phyloP scores from a whole-genome alignment of 2,113 vertebrate species.

The Zosterops lateralis region DNA sequence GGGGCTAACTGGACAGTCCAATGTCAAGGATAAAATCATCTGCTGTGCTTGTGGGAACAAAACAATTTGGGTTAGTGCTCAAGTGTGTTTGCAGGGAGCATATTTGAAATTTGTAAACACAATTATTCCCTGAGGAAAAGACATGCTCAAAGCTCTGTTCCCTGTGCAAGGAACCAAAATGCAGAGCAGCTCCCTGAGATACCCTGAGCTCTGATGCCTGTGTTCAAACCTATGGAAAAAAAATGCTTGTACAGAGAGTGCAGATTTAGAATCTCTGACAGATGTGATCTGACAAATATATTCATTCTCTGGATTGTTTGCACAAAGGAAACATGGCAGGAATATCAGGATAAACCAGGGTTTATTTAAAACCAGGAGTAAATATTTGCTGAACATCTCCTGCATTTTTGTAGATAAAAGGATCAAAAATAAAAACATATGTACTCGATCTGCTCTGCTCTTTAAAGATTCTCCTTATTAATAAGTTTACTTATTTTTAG shows the following conservation, averaged over 20 bases:
- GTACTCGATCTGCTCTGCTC: neutral
- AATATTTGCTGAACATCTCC: neutral
- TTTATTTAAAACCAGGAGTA: neutral
- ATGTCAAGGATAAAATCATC: neutral
- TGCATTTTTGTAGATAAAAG: neutral
- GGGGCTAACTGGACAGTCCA: neutral
- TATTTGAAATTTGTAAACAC: conserved; percentile 9
- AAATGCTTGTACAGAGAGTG: neutral
- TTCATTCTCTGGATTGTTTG: neutral
- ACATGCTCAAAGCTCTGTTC: neutral
- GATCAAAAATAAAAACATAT: neutral
- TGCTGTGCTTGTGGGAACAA: neutral
- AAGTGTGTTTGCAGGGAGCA: neutral
- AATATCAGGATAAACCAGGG: neutral
- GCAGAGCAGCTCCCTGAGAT: neutral
- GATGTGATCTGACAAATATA: neutral
- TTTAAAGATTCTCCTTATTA: neutral
- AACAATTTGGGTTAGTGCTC: neutral
- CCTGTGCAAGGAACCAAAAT: neutral
- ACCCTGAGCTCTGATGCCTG: neutral
- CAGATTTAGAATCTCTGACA: neutral
- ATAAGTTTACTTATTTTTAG: neutral
- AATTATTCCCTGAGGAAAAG: neutral
- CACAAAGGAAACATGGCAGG: neutral
- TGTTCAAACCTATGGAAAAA: neutral